Base-by-base conservation (phyloP, 2,888 invertebrate species). In the Bimastos eiseni region DNA sequence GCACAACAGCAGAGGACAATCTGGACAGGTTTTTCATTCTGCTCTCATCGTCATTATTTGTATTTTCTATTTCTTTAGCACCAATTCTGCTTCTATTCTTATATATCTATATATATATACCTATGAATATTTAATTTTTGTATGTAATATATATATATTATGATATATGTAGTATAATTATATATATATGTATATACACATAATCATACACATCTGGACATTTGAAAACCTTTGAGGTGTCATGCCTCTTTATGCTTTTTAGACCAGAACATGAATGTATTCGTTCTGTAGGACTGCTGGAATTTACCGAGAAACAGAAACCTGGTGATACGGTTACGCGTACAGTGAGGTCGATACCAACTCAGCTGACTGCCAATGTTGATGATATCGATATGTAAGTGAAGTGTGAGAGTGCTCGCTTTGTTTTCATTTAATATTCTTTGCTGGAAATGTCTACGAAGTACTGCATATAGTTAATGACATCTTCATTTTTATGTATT, bases 21-120 rank as follows among this genome's bases (percentile, higher is more conserved):
- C 33, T 91, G 91, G 91, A 55, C 89, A 55, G 91, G 91, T 91
- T 34, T 21, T 1, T 21, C 0, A 36, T 44, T 34, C 88, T 88
- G 13, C 24, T 37, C 0, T 38, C 36, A 30, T 36, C 24, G 11
- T 24, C 88, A 70, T 70, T n/a, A n/a, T 70, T n/a, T 4, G 6
- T n/a, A n/a, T n/a, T n/a, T 70, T 17, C 24, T 24, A 21, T 49
- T 49, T 17, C 24, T 21, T 49, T 21, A 49, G 49, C 49, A 49
- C 49, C 49, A 49, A 24, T 49, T 49, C 24, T 49, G 49, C 49
- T 21, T 49, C 49, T 24, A 49, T 49, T 41, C 41, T n/a, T n/a
- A n/a, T n/a, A n/a, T n/a, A n/a, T n/a, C n/a, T n/a, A n/a, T n/a
- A n/a, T 38, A 13, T 5, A 38, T 38, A 38, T 38, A 13, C 5